phyloP scores from a whole-genome alignment of 1,140 invertebrate species.

The Aplysia californica region DNA sequence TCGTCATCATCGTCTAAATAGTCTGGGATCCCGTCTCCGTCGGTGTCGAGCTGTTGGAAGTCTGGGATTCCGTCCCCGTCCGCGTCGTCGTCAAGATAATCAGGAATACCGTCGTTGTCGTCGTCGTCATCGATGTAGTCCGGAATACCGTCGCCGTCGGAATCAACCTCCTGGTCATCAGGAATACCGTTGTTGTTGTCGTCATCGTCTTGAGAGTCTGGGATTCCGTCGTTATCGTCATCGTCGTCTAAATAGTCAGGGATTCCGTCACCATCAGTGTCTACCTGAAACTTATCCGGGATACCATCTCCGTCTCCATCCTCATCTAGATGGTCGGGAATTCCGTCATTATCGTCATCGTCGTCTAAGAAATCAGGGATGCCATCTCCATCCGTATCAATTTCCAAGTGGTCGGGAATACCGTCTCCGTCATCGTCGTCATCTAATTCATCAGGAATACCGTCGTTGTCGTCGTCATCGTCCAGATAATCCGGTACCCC shows the following conservation, averaged over 20 bases:
- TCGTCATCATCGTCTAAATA: constrained; percentile 51
- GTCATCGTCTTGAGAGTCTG: constrained; percentile 51
- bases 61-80: constrained; percentile 60
- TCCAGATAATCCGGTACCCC: constrained; percentile 55
- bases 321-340: constrained; percentile 52
- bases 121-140: constrained; percentile 53
- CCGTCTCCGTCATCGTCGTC: constrained; percentile 55
- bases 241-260: constrained; percentile 48
- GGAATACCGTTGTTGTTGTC: constrained; percentile 60
- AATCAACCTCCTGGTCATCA: constrained; percentile 51
- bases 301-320: constrained; percentile 57
- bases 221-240: constrained; percentile 59
- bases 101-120: constrained; percentile 58
- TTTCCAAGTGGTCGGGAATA: constrained; percentile 54
- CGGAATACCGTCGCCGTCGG: constrained; percentile 60
- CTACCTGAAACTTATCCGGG: constrained; percentile 52
- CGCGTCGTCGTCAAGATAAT: constrained; percentile 45
- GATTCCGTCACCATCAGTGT: constrained; percentile 46
- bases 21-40: constrained; percentile 58
- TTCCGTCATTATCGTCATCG: constrained; percentile 54
- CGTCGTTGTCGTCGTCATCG: constrained; percentile 47
- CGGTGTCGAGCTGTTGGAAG: constrained; percentile 48
- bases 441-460: constrained; percentile 46
- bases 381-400: constrained; percentile 58
- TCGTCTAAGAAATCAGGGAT: constrained; percentile 54